phyloP scores from a whole-genome alignment of 2,797 vertebrate species.

The Schizothorax lantsangensis region DNA sequence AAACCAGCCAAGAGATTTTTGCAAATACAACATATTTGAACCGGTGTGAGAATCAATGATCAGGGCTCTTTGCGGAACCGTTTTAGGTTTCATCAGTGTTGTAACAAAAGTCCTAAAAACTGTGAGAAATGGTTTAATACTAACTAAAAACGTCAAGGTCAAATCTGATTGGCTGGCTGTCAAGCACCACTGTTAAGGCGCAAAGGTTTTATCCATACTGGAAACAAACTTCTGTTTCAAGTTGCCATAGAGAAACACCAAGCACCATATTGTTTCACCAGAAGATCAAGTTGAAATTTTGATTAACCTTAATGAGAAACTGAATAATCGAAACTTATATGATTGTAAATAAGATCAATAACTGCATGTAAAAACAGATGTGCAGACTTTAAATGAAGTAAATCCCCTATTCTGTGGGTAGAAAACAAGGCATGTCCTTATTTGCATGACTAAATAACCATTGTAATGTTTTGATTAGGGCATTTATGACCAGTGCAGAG shows the following conservation, averaged over 20 bases:
- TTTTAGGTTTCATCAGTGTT: background rate
- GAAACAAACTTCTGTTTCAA: background rate
- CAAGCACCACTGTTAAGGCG: background rate
- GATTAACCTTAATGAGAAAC: background rate
- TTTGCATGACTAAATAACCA: background rate
- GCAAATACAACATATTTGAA: conserved; percentile 27
- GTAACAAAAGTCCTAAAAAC: background rate
- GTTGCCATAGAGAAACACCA: background rate
- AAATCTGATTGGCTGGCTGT: background rate
- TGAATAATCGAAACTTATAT: background rate
- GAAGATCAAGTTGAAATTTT: background rate
- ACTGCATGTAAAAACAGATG: background rate
- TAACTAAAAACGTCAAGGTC: background rate
- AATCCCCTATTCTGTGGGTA: background rate
- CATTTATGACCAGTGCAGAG: background rate
- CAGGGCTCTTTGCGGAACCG: background rate
- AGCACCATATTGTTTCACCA: background rate
- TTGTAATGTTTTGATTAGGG: too few relatives aligned
- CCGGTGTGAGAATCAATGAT: background rate
- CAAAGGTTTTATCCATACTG: background rate
- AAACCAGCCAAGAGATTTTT: background rate
- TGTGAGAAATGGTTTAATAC: background rate
- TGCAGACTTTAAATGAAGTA: background rate
- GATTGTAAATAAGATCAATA: background rate
- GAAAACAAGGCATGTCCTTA: background rate